These are phyloP conservation scores for Bombylius major DNA, from an alignment of 2,888 invertebrate species.

Conservation along the genomic window DNA sequence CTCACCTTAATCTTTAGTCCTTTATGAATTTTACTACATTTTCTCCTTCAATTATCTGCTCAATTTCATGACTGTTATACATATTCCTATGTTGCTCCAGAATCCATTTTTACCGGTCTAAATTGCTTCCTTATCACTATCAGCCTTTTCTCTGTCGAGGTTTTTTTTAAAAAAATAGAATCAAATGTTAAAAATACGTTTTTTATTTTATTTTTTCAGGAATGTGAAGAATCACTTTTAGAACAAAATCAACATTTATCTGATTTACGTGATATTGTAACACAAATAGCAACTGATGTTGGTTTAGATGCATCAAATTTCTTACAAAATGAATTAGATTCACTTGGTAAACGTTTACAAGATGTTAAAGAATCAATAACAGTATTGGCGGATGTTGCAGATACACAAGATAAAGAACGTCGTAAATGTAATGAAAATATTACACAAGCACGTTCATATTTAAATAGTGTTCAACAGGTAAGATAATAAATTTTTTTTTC, in stretches of 20 bases:
- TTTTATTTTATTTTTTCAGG: conserved; percentile 36
- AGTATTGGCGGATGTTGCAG: conserved; percentile 62
- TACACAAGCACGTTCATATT: conserved; percentile 44
- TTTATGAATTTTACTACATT: too few relatives aligned
- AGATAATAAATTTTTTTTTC: conserved; percentile 17
- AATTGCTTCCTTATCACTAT: too few relatives aligned
- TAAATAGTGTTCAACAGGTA: conserved; percentile 67
- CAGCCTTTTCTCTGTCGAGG: too few relatives aligned
- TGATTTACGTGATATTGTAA: conserved; percentile 61
- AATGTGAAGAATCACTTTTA: conserved; percentile 62
- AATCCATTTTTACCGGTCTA: too few relatives aligned
- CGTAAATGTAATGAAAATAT: conserved; percentile 43
- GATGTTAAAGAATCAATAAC: conserved; percentile 64
- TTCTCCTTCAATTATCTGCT: too few relatives aligned
- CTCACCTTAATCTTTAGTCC: too few relatives aligned
- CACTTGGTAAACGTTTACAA: conserved; percentile 58
- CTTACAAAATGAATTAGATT: conserved; percentile 64
- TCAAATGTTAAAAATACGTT: too few relatives aligned
- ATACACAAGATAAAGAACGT: conserved; percentile 47
- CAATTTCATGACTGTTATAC: too few relatives aligned
- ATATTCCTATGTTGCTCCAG: too few relatives aligned
- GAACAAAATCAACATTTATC: conserved; percentile 53
- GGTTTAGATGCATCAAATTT: conserved; percentile 57
- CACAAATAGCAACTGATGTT: conserved; percentile 66
- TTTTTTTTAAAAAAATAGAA: too few relatives aligned